Evolutionary conservation across 2,888 invertebrate species (phyloP).

Genomic region (Smittia sp.): DNA sequence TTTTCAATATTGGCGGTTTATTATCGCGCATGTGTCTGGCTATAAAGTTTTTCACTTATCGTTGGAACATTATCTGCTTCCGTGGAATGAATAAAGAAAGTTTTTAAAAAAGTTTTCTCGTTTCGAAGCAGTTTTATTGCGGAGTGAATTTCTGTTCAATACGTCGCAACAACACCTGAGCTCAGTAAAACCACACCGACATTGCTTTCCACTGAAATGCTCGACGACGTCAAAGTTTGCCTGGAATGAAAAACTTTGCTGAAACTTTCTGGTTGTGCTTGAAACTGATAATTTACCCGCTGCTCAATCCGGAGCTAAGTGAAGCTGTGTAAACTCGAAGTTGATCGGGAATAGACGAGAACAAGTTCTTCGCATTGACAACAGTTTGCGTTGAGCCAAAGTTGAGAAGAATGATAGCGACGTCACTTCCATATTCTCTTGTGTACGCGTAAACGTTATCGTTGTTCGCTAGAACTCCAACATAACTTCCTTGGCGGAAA

Average conservation of each 20-base stretch:
- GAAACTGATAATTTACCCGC: constrained; percentile 56
- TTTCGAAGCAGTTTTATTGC: neutral
- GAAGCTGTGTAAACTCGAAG: constrained; percentile 34
- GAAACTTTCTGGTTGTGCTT: constrained; percentile 59
- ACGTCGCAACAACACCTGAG: neutral
- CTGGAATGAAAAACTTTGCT: constrained; percentile 48
- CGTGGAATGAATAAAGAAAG: neutral
- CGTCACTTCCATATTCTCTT: neutral
- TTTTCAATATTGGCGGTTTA: neutral
- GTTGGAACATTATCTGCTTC: neutral
- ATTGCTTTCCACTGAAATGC: neutral
- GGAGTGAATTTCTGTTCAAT: neutral
- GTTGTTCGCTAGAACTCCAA: constrained; percentile 48
- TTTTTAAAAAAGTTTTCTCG: neutral
- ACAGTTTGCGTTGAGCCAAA: constrained; percentile 10
- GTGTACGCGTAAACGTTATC: constrained; percentile 26
- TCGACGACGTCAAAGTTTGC: neutral
- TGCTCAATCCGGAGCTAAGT: constrained; percentile 21
- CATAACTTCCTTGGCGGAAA: constrained; percentile 56
- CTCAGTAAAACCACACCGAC: neutral
- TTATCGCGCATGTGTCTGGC: constrained; percentile 1
- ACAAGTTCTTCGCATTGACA: constrained; percentile 11
- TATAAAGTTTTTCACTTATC: neutral
- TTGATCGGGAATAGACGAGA: neutral
- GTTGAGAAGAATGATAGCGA: constrained; percentile 22